These are phyloP conservation scores for Euglossa dilemma DNA, from an alignment of 1,140 invertebrate species.

Conservation along the genomic window DNA sequence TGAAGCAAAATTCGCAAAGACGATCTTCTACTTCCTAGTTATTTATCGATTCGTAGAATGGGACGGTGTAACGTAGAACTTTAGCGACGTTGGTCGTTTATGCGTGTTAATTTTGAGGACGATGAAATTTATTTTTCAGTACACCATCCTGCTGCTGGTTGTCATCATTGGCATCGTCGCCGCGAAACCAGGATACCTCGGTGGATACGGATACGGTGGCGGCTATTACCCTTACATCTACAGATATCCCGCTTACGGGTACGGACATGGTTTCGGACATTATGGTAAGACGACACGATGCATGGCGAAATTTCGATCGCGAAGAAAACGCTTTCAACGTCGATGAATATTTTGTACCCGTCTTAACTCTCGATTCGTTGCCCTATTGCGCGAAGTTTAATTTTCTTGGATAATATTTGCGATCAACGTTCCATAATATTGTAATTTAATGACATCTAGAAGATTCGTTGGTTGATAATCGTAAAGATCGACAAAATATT, in stretches of 20 bases:
- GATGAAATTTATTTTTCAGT: constrained; percentile 32
- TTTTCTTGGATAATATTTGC: too few species aligned
- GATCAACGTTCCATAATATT: too few species aligned
- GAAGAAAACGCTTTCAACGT: constrained; percentile 3
- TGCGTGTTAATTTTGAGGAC: background rate
- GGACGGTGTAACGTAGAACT: too few species aligned
- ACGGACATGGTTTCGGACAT: constrained; percentile 59
- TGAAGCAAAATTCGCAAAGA: too few species aligned
- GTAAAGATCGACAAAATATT: constrained; percentile 9
- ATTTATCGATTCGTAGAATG: background rate
- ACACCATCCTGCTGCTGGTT: constrained; percentile 66
- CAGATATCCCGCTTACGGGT: constrained; percentile 51
- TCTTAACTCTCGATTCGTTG: background rate
- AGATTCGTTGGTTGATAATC: background rate
- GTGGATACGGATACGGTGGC: constrained; percentile 61
- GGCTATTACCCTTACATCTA: constrained; percentile 52
- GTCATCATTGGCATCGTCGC: constrained; percentile 57
- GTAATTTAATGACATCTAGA: too few species aligned
- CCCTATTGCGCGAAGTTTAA: background rate
- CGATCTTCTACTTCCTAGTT: too few species aligned
- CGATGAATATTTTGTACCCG: constrained; percentile 45
- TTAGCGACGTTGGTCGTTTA: background rate
- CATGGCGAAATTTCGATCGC: background rate
- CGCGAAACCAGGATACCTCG: constrained; percentile 67
- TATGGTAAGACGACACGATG: constrained; percentile 47